These are phyloP conservation scores for Zootermopsis nevadensis DNA, from an alignment of 2,888 invertebrate genomes.

Conservation along the genomic window DNA sequence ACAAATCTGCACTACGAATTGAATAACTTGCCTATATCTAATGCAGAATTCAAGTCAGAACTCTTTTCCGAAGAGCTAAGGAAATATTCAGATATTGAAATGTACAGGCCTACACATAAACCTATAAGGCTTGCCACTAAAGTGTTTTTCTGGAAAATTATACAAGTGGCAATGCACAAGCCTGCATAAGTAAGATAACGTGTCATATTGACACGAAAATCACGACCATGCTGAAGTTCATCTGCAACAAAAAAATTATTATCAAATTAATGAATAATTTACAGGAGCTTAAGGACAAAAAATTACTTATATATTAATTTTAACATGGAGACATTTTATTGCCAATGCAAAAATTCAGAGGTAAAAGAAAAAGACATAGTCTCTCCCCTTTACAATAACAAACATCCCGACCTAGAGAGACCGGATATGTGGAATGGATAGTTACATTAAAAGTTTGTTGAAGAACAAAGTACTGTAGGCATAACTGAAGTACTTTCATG, in stretches of 20 bases:
- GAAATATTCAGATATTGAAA: slow-evolving; percentile 87
- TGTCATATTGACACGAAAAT: slow-evolving; percentile 67
- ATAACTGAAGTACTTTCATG: too few relatives aligned
- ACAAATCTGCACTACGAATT: neutral
- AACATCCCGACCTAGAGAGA: neutral
- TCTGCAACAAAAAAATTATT: slow-evolving; percentile 53
- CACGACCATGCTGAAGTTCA: slow-evolving; percentile 54
- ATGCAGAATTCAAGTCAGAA: neutral
- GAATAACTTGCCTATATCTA: slow-evolving; percentile 43
- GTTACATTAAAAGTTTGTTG: too few relatives aligned
- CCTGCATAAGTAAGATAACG: slow-evolving; percentile 88
- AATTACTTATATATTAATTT: neutral
- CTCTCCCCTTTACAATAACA: neutral
- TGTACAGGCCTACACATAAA: slow-evolving; percentile 82
- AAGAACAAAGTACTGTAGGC: too few relatives aligned
- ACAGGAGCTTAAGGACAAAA: slow-evolving; percentile 31
- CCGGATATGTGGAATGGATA: too few relatives aligned
- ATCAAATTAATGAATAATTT: neutral
- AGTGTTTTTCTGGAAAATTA: slow-evolving; percentile 84
- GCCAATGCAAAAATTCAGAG: too few relatives aligned
- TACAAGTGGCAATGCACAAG: slow-evolving; percentile 84
- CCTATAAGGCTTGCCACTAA: slow-evolving; percentile 83
- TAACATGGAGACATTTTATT: too few relatives aligned
- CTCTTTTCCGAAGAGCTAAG: slow-evolving; percentile 56
- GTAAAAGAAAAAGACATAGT: neutral